Conservation (phyloP, 2,888 invertebrate genomes). For the Patella pellucida region DNA sequence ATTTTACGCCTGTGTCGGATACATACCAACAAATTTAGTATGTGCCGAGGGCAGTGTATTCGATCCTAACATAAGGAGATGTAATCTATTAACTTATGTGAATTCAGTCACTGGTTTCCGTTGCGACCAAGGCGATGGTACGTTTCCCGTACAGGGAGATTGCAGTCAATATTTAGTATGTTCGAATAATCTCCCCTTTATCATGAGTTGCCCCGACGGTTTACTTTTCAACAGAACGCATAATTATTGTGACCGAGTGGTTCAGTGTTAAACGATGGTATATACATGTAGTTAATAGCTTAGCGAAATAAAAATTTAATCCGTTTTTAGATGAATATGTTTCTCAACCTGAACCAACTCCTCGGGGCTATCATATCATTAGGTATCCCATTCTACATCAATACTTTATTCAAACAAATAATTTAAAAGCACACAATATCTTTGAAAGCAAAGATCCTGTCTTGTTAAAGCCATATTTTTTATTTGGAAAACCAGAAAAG, state of each 20-base stretch:
- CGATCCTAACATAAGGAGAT: background rate
- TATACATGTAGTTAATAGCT: too few relatives aligned
- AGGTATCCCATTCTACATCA: too few relatives aligned
- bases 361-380: too few relatives aligned
- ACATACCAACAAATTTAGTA: background rate
- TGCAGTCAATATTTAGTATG: background rate
- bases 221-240: background rate
- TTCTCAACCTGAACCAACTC: too few relatives aligned
- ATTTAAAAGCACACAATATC: too few relatives aligned
- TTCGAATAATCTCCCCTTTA: background rate
- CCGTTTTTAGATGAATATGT: too few relatives aligned
- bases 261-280: background rate
- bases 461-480: too few relatives aligned
- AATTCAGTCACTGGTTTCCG: background rate
- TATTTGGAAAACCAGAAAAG: too few relatives aligned
- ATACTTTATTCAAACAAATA: too few relatives aligned
- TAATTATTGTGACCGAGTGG: background rate
- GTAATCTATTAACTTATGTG: background rate
- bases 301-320: too few relatives aligned
- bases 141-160: background rate
- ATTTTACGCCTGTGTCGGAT: background rate
- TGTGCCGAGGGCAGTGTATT: background rate
- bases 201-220: background rate
- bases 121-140: background rate
- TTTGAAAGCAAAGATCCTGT: too few relatives aligned